These are phyloP conservation scores for Porites cylindrica DNA, from an alignment of 92 coral and sea anemone species.

Conservation along the genomic window DNA sequence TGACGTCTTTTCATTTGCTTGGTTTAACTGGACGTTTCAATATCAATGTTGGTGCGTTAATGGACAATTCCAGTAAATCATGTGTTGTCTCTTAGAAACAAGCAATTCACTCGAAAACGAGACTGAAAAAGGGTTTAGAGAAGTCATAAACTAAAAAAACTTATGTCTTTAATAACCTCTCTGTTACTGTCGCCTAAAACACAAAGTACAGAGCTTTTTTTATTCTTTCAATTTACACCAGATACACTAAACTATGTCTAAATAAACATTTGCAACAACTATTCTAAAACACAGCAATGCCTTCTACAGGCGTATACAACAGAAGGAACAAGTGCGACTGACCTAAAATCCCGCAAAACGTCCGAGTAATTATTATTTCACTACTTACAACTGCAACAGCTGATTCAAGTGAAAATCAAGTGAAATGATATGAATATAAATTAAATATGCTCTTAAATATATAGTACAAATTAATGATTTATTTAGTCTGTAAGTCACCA, in stretches of 20 bases:
- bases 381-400: too few relatives aligned
- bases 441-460: slow-evolving; percentile 4
- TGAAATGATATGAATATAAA: slow-evolving; percentile 3
- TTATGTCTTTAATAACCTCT: neutral
- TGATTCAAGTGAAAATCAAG: neutral
- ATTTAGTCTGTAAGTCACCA: neutral
- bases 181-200: neutral
- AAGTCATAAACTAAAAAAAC: neutral
- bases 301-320: too few relatives aligned
- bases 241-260: neutral
- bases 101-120: neutral
- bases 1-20: neutral
- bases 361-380: neutral
- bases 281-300: neutral
- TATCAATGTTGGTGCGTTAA: neutral
- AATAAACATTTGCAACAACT: neutral
- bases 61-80: neutral
- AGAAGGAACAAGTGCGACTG: too few relatives aligned
- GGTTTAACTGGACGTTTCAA: neutral
- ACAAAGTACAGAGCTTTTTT: neutral
- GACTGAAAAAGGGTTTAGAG: neutral
- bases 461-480: neutral
- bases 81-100: neutral
- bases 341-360: neutral
- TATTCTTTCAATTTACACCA: neutral